Evolutionary conservation across 2,888 invertebrate species (phyloP), one percentile per base, ranked within the genome.

Genomic region (Cataglyphis rosenhaueri): DNA sequence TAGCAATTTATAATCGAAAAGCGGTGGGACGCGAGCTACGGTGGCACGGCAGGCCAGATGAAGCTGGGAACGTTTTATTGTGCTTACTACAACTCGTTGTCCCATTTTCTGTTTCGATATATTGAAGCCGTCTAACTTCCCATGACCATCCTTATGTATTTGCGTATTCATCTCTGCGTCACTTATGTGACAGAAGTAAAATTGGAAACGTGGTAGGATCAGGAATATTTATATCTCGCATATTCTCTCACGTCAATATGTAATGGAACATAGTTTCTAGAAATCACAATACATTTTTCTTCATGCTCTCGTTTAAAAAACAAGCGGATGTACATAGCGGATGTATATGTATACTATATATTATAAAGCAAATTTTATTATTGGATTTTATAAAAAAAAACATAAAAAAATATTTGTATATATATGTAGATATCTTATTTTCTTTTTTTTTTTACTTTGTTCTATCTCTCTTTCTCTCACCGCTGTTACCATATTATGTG

Each of bases 1-100:
- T 71, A 78, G 78, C 71, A 78, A 59, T 78, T 78, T 81, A 82
- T 82, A 82, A 82, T 82, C 81, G 65, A 66, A 66, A 81, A 59
- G 44, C 41, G 65, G 21, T 32, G 29, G 66, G n/a, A 48, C 64
- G 15, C n/a, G 55, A 66, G 68, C 57, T 76, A 66, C 21, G 62
- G 48, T 55, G n/a, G 66, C 41, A 70, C 10, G 15, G 48, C 70
- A 32, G 78, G 57, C 59, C 57, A 59, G 59, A 59, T 70, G 71
- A 78, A 78, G 59, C 35, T 25, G 44, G 29, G 29, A 41, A 32
- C 29, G 71, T 78, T 78, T 78, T 78, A 78, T 78, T 38, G 68
- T 38, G 76, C 76, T 52, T 52, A 32, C 32, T 78, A 44, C 18
- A 68, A 68, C 41, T 21, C 70, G 57, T 57, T 66, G 66, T 59